These are phyloP conservation scores for Echinops telfairi DNA, from an alignment of 2,113 vertebrate species.

Conservation along the genomic window DNA sequence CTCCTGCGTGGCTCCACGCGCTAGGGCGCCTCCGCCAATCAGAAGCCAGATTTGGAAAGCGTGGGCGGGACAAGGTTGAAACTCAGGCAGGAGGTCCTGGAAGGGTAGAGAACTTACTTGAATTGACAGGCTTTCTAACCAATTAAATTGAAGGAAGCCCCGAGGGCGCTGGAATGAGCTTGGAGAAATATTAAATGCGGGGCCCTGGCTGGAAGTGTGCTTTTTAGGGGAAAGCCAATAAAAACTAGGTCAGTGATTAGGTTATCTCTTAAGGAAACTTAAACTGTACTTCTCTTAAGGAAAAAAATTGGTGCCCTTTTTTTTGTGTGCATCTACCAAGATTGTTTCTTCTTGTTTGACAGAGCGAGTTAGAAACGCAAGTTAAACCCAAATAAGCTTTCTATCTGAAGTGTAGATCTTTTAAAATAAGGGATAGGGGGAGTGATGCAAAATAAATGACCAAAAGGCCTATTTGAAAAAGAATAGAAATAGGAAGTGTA, in stretches of 20 bases:
- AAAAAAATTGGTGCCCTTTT: neutral
- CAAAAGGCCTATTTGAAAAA: neutral
- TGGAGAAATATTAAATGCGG: rapidly evolving
- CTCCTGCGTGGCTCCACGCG: conserved; percentile 17
- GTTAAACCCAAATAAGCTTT: neutral
- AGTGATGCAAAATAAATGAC: neutral
- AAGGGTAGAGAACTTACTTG: rapidly evolving
- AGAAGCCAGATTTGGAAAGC: rapidly evolving
- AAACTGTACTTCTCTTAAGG: too few species aligned
- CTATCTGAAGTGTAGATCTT: neutral
- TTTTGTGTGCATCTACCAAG: neutral
- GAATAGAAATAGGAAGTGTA: neutral
- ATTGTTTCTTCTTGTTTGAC: neutral
- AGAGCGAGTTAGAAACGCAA: neutral
- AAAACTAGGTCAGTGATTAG: neutral
- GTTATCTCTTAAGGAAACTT: neutral
- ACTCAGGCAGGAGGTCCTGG: rapidly evolving
- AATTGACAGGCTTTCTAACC: conserved; percentile 39
- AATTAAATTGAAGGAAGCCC: neutral
- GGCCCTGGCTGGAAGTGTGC: neutral
- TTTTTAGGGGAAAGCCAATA: neutral
- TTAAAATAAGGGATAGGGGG: neutral
- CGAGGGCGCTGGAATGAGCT: rapidly evolving
- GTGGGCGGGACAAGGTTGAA: neutral
- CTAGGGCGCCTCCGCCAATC: conserved; percentile 46